Conservation (phyloP, 1,140 invertebrate genomes). For the Bombus breviceps region DNA sequence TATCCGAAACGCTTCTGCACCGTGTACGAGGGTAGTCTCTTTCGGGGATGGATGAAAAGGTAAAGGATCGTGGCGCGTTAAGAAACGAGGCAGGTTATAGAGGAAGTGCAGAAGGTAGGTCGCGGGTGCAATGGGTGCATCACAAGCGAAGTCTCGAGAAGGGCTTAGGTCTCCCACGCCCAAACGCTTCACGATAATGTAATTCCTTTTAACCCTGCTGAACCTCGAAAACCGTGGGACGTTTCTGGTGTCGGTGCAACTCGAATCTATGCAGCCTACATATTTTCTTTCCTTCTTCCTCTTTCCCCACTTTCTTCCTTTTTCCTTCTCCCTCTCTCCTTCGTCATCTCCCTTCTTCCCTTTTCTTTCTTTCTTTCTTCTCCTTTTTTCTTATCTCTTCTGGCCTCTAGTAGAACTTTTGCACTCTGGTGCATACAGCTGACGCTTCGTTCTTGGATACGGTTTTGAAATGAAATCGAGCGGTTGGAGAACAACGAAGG, state of each 20-base stretch:
- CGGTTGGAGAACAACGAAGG: not conserved
- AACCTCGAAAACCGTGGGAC: slow-evolving; percentile 72
- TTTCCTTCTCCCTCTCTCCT: too few species aligned
- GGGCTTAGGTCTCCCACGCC: slow-evolving; percentile 71
- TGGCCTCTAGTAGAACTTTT: not conserved
- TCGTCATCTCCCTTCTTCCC: not conserved
- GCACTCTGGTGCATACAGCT: slow-evolving; percentile 16
- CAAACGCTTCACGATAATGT: slow-evolving; percentile 75
- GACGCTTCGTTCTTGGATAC: not conserved
- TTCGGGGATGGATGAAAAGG: slow-evolving; percentile 19
- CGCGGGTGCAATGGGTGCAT: slow-evolving; percentile 65
- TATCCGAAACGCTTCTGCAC: not conserved
- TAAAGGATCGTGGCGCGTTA: slow-evolving; percentile 12
- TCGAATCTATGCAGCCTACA: slow-evolving; percentile 36
- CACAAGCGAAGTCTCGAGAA: slow-evolving; percentile 61
- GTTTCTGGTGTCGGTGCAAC: slow-evolving; percentile 39
- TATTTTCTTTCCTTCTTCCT: slow-evolving; percentile 2
- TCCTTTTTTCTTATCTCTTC: not conserved
- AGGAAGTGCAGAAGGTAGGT: slow-evolving; percentile 53
- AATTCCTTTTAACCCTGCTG: slow-evolving; percentile 74
- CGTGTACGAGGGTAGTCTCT: not conserved
- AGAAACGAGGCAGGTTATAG: not conserved
- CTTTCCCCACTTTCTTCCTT: not conserved
- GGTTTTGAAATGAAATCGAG: not conserved
- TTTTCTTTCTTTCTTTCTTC: not conserved